Evolutionary conservation across 2,797 vertebrate species (phyloP), one percentile per base, ranked within the genome.

Genomic region (Notoglanidium macrostoma): DNA sequence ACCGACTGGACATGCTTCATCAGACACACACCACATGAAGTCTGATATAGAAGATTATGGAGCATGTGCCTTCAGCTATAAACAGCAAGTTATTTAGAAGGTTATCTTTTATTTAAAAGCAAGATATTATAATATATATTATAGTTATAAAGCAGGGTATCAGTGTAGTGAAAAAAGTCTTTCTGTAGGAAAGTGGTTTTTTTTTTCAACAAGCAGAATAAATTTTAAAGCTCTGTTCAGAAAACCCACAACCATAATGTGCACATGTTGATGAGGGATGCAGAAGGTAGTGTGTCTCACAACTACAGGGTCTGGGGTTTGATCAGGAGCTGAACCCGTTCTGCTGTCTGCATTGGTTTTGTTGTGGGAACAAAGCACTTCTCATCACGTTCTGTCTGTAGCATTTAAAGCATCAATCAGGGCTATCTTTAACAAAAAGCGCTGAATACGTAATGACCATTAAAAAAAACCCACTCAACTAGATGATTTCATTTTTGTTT

Each of bases 1-100:
- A 57, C 7, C 32, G 57, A 79, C 57, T 35, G 54, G 77, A 57
- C 78, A 44, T 80, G 78, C 10, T 61, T 61, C 55, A 80, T 59
- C 11, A 40, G 77, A 35, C 11, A 3, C n/a, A 32, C 54, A 57
- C 51, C n/a, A 32, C 49, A 54, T 54, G 76, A 57, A 55, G 51
- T 32, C 49, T 51, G 0, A 59, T 35, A 59, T 17, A 15, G 46
- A 23, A 80, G 19, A 59, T 61, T 61, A 44, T 40, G 57, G 59
- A 49, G 26, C 2, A 51, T 19, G 80, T 29, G 80, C 80, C 44
- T 49, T 49, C 44, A 65, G 61, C 44, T 83, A 49, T 49, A 63
- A 49, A 29, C 40, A 51, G 80, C 21, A 23, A 32, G 77, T 57
- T 79, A 17, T 63, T 63, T n/a, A 21, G 5, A 79, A 59, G 12